Conservation (phyloP, 1,140 invertebrate genomes). For the Globodera ellingtonae region DNA sequence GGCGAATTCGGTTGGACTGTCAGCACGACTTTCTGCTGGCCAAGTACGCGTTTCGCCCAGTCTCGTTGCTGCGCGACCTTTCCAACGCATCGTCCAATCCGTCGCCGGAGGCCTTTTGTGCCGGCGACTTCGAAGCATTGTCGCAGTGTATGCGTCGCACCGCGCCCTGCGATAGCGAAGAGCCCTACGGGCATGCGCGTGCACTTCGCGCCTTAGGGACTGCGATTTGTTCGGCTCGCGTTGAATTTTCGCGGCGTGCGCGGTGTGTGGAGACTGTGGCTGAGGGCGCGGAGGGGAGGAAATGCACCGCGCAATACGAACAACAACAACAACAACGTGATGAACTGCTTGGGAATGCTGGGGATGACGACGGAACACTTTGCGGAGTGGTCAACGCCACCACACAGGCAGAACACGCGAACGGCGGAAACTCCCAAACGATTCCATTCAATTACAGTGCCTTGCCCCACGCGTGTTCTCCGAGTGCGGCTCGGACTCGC, state of each 20-base stretch:
- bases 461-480: slow-evolving; percentile 34
- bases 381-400: not conserved
- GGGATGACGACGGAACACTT: not conserved
- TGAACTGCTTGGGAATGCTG: not conserved
- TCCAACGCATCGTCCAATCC: not conserved
- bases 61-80: slow-evolving; percentile 28
- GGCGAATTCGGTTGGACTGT: slow-evolving; percentile 8
- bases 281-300: not conserved
- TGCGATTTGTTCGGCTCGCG: slow-evolving; percentile 21
- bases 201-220: slow-evolving; percentile 1
- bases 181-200: slow-evolving; percentile 5
- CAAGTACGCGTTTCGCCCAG: slow-evolving; percentile 48
- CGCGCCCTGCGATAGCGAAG: slow-evolving; percentile 11
- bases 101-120: slow-evolving; percentile 16
- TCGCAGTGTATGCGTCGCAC: slow-evolving; percentile 19
- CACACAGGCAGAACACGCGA: slow-evolving; percentile 4
- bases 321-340: not conserved
- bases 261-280: slow-evolving; percentile 6
- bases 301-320: slow-evolving; percentile 1
- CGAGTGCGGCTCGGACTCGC: slow-evolving; percentile 47
- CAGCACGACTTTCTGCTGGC: slow-evolving; percentile 10
- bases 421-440: not conserved
- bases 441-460: slow-evolving; percentile 32
- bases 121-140: slow-evolving; percentile 9
- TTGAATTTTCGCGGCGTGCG: slow-evolving; percentile 14